Percentiles rank a stretch among this genome's conserved stretches.
phyloP scores from a whole-genome alignment of 2,113 vertebrate species.

The Corynorhinus townsendii region DNA sequence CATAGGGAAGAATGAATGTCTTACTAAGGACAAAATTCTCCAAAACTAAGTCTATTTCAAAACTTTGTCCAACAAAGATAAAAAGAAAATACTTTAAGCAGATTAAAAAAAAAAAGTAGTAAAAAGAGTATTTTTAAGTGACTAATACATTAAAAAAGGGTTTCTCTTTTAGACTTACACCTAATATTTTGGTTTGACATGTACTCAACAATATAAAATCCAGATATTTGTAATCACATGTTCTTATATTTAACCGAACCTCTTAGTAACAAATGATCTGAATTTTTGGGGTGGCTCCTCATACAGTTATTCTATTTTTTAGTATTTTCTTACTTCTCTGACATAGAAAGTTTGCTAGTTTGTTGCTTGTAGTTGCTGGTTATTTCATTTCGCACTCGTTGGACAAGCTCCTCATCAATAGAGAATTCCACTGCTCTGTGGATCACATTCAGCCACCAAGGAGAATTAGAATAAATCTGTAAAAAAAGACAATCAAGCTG shows the following conservation, averaged over 20 bases:
- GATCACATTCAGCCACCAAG: conserved; percentile 97
- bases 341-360: conserved; percentile 91
- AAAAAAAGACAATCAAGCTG: background rate
- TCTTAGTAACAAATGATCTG: background rate
- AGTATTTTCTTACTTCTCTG: conserved; percentile 91
- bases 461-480: conserved; percentile 83
- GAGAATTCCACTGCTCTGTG: conserved; percentile 88
- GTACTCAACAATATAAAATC: conserved; percentile 23
- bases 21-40: background rate
- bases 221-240: background rate
- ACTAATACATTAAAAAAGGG: background rate
- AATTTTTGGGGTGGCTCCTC: background rate
- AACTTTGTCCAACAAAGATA: background rate
- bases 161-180: conserved; percentile 16
- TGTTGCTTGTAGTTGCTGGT: conserved; percentile 94
- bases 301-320: conserved; percentile 9
- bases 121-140: conserved; percentile 38
- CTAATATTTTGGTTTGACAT: background rate
- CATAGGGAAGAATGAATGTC: background rate
- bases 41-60: background rate
- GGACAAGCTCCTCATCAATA: conserved; percentile 92
- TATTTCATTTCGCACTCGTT: conserved; percentile 94
- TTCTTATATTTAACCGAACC: conserved; percentile 17
- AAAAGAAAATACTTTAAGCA: background rate
- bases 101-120: background rate